Base-by-base conservation (phyloP, 2,113 vertebrate genomes). In the Carollia perspicillata region DNA sequence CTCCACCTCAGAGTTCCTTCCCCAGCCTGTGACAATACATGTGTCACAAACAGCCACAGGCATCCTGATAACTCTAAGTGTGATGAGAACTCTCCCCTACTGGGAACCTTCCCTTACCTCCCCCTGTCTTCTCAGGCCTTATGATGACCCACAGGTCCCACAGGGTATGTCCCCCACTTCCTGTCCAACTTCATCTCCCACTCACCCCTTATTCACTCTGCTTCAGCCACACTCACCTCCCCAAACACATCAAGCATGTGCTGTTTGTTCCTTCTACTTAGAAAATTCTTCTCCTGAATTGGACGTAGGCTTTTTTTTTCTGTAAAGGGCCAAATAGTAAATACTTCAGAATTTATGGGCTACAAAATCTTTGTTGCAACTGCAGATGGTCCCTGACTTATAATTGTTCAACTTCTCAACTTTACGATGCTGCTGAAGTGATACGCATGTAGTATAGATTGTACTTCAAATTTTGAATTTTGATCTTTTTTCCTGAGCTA, bases 241-340 rank as follows among this genome's bases (percentile, higher is more conserved):
- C 75, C 44, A 20, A 20, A 78, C 9, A 63, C 18, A 18, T 3
- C 22, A 8, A 10, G 10, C 11, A 40, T 44, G 22, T 85, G 18
- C 44, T 33, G 1, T n/a, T 40, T 20, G 16, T 55, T 74, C 17
- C 30, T 42, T 68, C 40, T 44, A 8, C 30, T 83, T 58, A 23
- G 33, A 92, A 89, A 83, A 10, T 13, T 20, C 49, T 66, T 74
- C 44, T 51, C 22, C 35, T n/a, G 72, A 23, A 44, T 35, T 22
- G 63, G 80, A 49, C 37, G 28, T 42, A 26, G 28, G 53, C 8
- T 9, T 33, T 37, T 75, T 72, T 68, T 16, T 44, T 60, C 37
- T 37, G 8, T 40, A 44, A 78, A 94, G 18, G 66, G 40, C 28
- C 66, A 78, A 35, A 72, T 14, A 77, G 51, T 71, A 81, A 94